Base-by-base conservation (phyloP, 2,888 invertebrate genomes). In the Meta bourneti region DNA sequence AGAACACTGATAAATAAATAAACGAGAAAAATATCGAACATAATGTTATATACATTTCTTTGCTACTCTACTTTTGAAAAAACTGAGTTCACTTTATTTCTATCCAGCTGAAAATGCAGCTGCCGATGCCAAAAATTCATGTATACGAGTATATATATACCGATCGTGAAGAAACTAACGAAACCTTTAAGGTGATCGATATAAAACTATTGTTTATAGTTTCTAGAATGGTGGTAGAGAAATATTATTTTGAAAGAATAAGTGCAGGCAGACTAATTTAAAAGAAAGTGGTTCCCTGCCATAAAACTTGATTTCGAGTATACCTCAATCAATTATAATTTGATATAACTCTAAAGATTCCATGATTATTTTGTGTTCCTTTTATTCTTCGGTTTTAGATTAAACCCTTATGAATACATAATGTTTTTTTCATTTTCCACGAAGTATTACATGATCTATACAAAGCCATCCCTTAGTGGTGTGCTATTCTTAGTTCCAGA, bases 51-150 rank as follows among this genome's bases (percentile, higher is more conserved):
- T 86, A 78, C 51, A 86, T 52, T 70, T 86, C 51, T 51, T 20
- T 7, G 34, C 13, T 34, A 74, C 54, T 83, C 20, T 77, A 49
- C 70, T 52, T 70, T 61, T 20, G 16, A 77, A 86, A 74, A 74
- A 19, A 78, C 77, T 61, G 52, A 48, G 20, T 77, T 86, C 11
- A 51, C 52, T 86, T 77, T 48, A 52, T 54, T 74, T 74, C 84
- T 75, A 8, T 8, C 7, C 75, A 69, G 34, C 74, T 79, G 51
- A 52, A 54, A 79, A 79, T 51, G 61, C 70, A 49, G 16, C 51
- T 51, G 19, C 69, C 20, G 85, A 69, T 86, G 85, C 85, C 70
- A 86, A 78, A 85, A 86, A 78, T 86, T 70, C 77, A 78, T 19
- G 85, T 49, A n/a, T n/a, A n/a, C n/a, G n/a, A n/a, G n/a, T n/a